phyloP scores from a whole-genome alignment of 2,797 vertebrate genomes.

The Squalus acanthias region DNA sequence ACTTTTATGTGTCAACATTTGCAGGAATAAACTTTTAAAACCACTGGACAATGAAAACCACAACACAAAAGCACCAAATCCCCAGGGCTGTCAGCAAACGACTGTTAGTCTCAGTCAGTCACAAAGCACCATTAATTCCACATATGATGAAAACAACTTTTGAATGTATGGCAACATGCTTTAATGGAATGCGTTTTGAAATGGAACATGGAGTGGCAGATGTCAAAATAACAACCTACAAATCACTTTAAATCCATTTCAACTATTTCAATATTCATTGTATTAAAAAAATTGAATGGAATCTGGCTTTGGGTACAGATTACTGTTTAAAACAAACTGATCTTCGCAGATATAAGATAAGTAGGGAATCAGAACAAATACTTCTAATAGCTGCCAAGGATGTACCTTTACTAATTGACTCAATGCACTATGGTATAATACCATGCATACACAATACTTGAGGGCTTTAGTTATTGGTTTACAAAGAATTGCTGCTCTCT shows the following conservation, averaged over 20 bases:
- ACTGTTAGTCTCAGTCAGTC: no score
- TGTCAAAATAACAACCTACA: neutral
- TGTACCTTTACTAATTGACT: neutral
- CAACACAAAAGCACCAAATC: no score
- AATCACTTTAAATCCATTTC: neutral
- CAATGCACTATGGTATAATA: neutral
- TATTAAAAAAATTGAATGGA: neutral
- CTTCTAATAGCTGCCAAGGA: neutral
- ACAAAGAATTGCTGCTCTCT: neutral
- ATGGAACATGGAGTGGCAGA: neutral
- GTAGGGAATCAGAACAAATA: neutral
- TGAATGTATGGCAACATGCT: neutral
- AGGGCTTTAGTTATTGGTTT: neutral
- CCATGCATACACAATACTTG: neutral
- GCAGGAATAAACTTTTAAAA: no score
- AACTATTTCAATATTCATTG: neutral
- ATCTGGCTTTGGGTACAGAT: neutral
- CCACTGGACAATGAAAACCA: no score
- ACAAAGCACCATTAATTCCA: no score
- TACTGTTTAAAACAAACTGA: neutral
- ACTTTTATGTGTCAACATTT: no score
- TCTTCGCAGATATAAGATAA: neutral
- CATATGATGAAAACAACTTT: no score
- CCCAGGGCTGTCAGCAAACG: no score
- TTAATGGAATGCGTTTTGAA: neutral